Conservation (phyloP, 2,888 invertebrate species). For the Rhagonycha fulva region DNA sequence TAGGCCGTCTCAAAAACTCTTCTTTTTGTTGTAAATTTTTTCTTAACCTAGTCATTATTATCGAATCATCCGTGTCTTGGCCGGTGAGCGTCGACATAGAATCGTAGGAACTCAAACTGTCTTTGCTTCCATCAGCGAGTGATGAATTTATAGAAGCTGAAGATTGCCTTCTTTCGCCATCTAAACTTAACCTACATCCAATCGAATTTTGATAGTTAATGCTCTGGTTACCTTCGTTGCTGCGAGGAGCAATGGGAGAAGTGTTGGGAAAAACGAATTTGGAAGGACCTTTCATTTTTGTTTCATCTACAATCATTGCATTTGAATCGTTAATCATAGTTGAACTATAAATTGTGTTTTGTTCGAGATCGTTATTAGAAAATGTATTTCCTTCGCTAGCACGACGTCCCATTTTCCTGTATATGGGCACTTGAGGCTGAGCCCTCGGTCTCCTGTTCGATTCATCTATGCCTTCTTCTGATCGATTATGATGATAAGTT, state of each 20-base stretch:
- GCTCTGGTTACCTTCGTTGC: slow-evolving; percentile 33
- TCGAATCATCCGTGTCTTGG: slow-evolving; percentile 71
- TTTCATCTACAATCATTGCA: slow-evolving; percentile 41
- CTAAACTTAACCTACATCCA: slow-evolving; percentile 56
- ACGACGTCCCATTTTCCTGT: slow-evolving; percentile 55
- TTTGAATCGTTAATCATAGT: slow-evolving; percentile 34
- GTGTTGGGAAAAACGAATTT: slow-evolving; percentile 21
- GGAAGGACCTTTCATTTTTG: slow-evolving; percentile 24
- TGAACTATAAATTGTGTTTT: slow-evolving; percentile 25
- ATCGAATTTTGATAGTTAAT: slow-evolving; percentile 44
- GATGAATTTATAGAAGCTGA: slow-evolving; percentile 66
- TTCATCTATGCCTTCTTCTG: slow-evolving; percentile 42
- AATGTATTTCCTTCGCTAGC: slow-evolving; percentile 59
- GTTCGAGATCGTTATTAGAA: slow-evolving; percentile 40
- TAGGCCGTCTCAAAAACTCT: slow-evolving; percentile 80
- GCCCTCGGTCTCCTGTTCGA: slow-evolving; percentile 51
- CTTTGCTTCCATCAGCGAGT: slow-evolving; percentile 66
- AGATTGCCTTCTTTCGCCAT: slow-evolving; percentile 62
- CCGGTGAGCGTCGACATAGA: slow-evolving; percentile 70
- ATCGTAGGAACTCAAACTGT: slow-evolving; percentile 70
- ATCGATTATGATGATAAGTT: neutral
- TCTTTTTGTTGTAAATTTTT: slow-evolving; percentile 89
- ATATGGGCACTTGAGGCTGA: slow-evolving; percentile 53
- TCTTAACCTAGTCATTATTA: slow-evolving; percentile 72
- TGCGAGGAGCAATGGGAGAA: slow-evolving; percentile 13